Evolutionary conservation across 2,797 vertebrate genomes (phyloP), one percentile per base, ranked within the genome.

Genomic region (Chelidonichthys spinosus): DNA sequence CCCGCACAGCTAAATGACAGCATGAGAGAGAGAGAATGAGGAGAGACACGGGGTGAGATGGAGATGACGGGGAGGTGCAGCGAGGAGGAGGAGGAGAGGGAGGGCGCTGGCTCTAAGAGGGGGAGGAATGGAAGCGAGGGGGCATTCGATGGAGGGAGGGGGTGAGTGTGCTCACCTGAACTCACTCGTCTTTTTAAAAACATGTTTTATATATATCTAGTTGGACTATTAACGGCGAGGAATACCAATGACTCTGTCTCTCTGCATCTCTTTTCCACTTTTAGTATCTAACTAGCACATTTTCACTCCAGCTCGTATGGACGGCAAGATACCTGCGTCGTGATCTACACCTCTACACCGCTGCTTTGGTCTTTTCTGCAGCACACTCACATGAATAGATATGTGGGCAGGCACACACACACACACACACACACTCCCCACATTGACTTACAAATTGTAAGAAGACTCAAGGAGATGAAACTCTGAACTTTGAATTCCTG

Each of bases 391-490:
- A 49, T 35, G 1, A 5, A 59, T 17, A 63, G n/a, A 74, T 40
- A 62, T 37, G 49, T 35, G 10, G 35, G 33, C 56, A 49, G 44
- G 13, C 33, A 10, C 65, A 17, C 72, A 25, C 37, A 44, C 17
- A 3, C 69, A 32, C 61, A 63, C 47, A 32, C 72, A 56, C 47
- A 67, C 58, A 42, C 43, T 25, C 14, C 53, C 43, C 63, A 25
- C 82, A 84, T 75, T 86, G 86, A 91, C 77, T 89, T 78, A 80
- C 76, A 89, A 88, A 92, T 86, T 81, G 61, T 63, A 72, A 74
- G 71, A 87, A 72, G 73, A 82, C 72, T 81, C 58, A 0, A 56
- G 68, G 50, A 85, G 87, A 86, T 82, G 83, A 85, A 87, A 78
- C 82, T 82, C 83, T 83, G 82, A 86, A 88, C 83, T 86, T 63